Percentiles rank a stretch among this genome's conserved stretches.
Conservation (phyloP, 2,888 invertebrate genomes). For the Heliconius hortense region DNA sequence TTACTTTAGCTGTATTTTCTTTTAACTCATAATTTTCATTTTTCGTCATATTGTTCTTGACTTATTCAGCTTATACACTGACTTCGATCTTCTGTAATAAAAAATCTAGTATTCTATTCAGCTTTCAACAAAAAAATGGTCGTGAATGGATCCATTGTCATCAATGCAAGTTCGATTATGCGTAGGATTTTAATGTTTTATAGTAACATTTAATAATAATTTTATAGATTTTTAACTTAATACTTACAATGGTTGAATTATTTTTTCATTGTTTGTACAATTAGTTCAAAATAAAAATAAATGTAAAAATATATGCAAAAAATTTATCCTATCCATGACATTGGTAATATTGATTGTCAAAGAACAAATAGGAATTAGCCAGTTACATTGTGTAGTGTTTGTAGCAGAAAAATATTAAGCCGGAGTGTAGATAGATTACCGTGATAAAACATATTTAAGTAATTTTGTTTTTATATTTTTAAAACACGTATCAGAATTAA, state of each 20-base stretch:
- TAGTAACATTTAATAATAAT: neutral
- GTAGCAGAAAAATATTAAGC: neutral
- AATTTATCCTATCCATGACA: slow-evolving; percentile 14
- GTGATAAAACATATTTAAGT: too few species aligned
- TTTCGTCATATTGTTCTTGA: slow-evolving; percentile 52
- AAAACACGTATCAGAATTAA: too few species aligned
- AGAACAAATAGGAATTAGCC: slow-evolving; percentile 4
- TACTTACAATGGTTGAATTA: slow-evolving; percentile 17
- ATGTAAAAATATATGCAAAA: slow-evolving; percentile 1
- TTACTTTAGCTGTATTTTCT: slow-evolving; percentile 51
- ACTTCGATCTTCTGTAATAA: slow-evolving; percentile 65
- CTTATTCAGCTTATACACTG: slow-evolving; percentile 39
- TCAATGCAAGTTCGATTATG: neutral
- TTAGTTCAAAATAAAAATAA: slow-evolving; percentile 5
- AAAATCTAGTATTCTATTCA: slow-evolving; percentile 58
- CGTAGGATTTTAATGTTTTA: slow-evolving; percentile 15
- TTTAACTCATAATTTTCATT: slow-evolving; percentile 48
- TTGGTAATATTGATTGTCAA: slow-evolving; percentile 7
- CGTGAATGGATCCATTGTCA: neutral
- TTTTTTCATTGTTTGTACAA: slow-evolving; percentile 6
- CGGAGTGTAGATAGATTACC: too few species aligned
- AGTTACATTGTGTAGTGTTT: slow-evolving; percentile 5
- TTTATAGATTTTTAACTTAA: neutral
- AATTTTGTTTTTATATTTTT: too few species aligned
- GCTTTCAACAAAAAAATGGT: slow-evolving; percentile 1